phyloP scores from a whole-genome alignment of 2,113 vertebrate species.

The Oryzias melastigma region DNA sequence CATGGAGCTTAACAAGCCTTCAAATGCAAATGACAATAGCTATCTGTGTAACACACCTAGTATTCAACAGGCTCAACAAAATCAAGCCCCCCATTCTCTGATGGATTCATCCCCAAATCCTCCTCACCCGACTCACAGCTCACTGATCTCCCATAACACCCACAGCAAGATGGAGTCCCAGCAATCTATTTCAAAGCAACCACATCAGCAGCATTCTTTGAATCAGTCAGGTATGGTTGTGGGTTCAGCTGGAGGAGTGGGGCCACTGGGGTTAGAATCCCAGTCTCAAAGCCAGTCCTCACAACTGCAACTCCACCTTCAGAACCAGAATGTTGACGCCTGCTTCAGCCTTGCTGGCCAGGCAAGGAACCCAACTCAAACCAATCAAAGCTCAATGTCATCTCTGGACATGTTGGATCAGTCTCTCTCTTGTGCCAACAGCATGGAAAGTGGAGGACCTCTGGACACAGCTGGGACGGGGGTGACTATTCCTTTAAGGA shows the following conservation, averaged over 20 bases:
- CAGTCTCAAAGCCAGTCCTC: constrained; percentile 73
- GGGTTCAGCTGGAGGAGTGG: constrained; percentile 47
- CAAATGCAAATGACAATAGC: constrained; percentile 70
- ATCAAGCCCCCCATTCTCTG: constrained; percentile 71
- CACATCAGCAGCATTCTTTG: constrained; percentile 53
- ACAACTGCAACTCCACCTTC: constrained; percentile 80
- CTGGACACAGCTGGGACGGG: constrained; percentile 59
- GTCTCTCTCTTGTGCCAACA: constrained; percentile 67
- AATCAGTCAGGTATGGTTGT: constrained; percentile 74
- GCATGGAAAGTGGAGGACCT: constrained; percentile 52
- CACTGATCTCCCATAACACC: constrained; percentile 83
- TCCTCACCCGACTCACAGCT: constrained; percentile 75
- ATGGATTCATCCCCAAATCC: constrained; percentile 76
- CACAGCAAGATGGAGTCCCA: constrained; percentile 74
- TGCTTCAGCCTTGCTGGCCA: constrained; percentile 73
- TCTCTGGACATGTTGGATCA: constrained; percentile 71
- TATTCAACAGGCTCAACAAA: constrained; percentile 66
- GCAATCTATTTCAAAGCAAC: constrained; percentile 35
- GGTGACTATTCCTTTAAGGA: constrained; percentile 40
- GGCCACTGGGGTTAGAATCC: constrained; percentile 51
- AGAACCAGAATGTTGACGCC: constrained; percentile 79
- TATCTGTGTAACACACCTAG: constrained; percentile 75
- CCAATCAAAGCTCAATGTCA: constrained; percentile 73
- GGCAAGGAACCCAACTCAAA: constrained; percentile 67
- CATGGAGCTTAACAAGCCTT: constrained; percentile 74